A percentile compares a stretch with the other conserved stretches of the same genome.
These are phyloP conservation scores for Augochlora pura DNA, from an alignment of 1,140 invertebrate species.

Conservation along the genomic window DNA sequence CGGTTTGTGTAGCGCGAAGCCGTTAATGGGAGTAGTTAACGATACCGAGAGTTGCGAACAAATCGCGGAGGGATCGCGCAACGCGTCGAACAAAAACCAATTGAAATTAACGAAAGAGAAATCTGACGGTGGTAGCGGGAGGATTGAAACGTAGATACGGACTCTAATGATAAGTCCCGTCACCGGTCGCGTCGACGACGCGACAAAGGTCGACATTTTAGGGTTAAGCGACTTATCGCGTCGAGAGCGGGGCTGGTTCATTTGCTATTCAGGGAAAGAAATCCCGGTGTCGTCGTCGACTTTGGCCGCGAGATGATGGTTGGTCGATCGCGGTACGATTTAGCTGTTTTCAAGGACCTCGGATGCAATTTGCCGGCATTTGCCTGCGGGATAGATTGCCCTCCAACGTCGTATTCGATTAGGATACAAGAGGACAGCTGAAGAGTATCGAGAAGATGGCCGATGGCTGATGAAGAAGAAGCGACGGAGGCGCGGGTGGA, in stretches of 20 bases:
- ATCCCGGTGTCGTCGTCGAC: not conserved
- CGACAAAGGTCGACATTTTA: not conserved
- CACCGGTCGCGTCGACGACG: not conserved
- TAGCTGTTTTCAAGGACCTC: constrained; percentile 24
- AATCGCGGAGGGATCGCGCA: too few species aligned
- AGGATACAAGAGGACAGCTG: constrained; percentile 54
- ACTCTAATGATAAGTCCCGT: not conserved
- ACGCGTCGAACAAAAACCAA: too few species aligned
- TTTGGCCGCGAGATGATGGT: not conserved
- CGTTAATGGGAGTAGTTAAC: too few species aligned
- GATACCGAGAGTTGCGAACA: too few species aligned
- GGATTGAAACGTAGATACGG: too few species aligned
- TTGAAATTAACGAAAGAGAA: not conserved
- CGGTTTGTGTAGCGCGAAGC: too few species aligned
- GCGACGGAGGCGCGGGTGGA: not conserved
- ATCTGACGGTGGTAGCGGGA: too few species aligned
- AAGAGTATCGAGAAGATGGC: constrained; percentile 50
- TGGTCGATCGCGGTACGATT: constrained; percentile 31
- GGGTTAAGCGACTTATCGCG: not conserved
- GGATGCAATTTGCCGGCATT: constrained; percentile 7
- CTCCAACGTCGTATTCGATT: constrained; percentile 53
- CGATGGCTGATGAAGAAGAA: constrained; percentile 5
- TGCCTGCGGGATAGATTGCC: constrained; percentile 28
- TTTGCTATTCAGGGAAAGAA: constrained; percentile 10
- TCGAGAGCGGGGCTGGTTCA: not conserved